These are phyloP conservation scores for Drosophila colorata DNA, from an alignment of 2,888 invertebrate genomes.

Conservation along the genomic window DNA sequence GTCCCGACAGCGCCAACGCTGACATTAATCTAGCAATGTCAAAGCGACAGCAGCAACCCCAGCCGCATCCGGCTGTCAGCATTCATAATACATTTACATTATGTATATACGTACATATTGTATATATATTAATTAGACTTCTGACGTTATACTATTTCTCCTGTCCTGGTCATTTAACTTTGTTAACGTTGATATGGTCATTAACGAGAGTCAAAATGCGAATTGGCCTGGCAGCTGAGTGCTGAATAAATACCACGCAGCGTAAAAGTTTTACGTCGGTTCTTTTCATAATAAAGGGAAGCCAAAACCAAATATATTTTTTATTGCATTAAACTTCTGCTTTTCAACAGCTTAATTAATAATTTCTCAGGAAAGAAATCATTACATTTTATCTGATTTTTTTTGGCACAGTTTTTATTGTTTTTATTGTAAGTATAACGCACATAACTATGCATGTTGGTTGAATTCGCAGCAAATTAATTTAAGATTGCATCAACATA, in stretches of 20 bases:
- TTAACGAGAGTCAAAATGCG: slow-evolving; percentile 12
- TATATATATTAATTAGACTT: slow-evolving; percentile 50
- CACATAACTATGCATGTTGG: slow-evolving; percentile 3
- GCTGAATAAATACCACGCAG: background rate
- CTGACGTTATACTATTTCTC: slow-evolving; percentile 9
- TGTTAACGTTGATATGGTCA: slow-evolving; percentile 33
- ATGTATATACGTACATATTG: background rate
- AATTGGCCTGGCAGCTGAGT: slow-evolving; percentile 6
- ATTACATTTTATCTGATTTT: background rate
- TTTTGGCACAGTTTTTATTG: background rate
- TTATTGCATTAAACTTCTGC: background rate
- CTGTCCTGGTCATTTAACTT: slow-evolving; percentile 29
- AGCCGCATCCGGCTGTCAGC: background rate
- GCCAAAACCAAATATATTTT: too few relatives aligned
- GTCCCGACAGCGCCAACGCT: slow-evolving; percentile 33
- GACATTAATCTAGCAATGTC: slow-evolving; percentile 11
- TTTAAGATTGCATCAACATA: slow-evolving; percentile 9
- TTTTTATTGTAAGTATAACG: background rate
- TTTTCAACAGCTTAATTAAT: background rate
- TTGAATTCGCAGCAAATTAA: slow-evolving; percentile 12
- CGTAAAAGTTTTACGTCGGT: background rate
- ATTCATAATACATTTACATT: slow-evolving; percentile 11
- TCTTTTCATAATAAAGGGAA: background rate
- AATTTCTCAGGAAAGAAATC: background rate
- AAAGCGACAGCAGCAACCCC: background rate